Evolutionary conservation across 2,113 vertebrate species (phyloP).

Genomic region (Pseudorasbora parva): DNA sequence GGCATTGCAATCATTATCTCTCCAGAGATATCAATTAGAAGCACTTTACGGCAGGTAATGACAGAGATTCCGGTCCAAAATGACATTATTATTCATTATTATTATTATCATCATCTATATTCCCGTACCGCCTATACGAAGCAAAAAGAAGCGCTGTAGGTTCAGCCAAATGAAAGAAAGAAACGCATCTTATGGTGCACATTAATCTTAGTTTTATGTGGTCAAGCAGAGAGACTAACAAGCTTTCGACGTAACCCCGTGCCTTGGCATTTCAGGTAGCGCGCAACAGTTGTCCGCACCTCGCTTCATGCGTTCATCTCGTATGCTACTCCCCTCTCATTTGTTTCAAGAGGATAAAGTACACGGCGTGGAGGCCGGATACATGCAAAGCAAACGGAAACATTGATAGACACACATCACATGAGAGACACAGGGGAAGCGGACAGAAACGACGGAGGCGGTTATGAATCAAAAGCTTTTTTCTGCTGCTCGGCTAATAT

Average conservation of each 20-base stretch:
- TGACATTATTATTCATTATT: constrained; percentile 88
- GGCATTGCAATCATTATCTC: constrained; percentile 87
- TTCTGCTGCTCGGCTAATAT: constrained; percentile 69
- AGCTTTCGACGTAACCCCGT: constrained; percentile 8
- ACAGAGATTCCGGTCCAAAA: constrained; percentile 84
- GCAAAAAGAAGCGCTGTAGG: constrained; percentile 74
- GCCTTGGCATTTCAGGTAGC: constrained; percentile 18
- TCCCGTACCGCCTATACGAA: constrained; percentile 82
- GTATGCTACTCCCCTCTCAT: constrained; percentile 10
- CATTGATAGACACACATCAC: constrained; percentile 15
- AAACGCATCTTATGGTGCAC: constrained; percentile 53
- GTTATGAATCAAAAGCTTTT: constrained; percentile 55
- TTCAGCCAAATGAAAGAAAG: constrained; percentile 74
- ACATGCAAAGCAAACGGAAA: constrained; percentile 25
- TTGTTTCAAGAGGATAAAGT: constrained; percentile 23
- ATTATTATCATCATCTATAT: constrained; percentile 87
- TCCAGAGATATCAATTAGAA: constrained; percentile 87
- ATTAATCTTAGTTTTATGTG: constrained; percentile 59
- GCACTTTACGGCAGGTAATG: constrained; percentile 87
- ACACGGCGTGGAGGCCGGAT: constrained; percentile 3
- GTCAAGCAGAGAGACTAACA: constrained; percentile 53
- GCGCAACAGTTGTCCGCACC: constrained; percentile 37
- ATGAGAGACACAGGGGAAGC: constrained; percentile 48
- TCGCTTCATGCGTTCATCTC: neutral
- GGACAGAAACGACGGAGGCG: neutral